Percentiles rank a stretch among this genome's conserved stretches.
These are phyloP conservation scores for Zootoca vivipara DNA, from an alignment of 2,113 vertebrate genomes.

Conservation along the genomic window DNA sequence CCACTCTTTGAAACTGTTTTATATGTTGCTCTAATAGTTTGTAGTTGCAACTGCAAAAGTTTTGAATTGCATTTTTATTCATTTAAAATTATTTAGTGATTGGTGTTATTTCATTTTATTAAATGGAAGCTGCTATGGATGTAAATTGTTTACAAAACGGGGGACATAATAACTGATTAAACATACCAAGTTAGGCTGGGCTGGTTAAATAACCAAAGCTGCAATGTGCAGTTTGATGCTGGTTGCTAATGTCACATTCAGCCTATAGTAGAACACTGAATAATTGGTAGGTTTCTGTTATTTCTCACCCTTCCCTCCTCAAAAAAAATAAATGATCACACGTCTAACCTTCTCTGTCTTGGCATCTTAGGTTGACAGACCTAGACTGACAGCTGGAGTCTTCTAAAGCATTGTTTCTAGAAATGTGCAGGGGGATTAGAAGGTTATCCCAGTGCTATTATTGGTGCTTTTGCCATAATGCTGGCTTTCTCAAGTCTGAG, in stretches of 20 bases:
- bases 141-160: no score
- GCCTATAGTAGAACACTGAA: background rate
- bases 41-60: background rate
- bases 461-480: background rate
- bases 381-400: background rate
- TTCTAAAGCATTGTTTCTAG: background rate
- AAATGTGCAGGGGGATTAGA: constrained; percentile 11
- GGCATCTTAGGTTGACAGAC: background rate
- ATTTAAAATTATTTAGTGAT: background rate
- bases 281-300: background rate
- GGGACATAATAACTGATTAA: background rate
- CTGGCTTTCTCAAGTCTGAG: constrained; percentile 2
- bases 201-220: background rate
- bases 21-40: background rate
- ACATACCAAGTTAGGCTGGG: background rate
- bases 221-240: background rate
- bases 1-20: background rate
- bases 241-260: background rate
- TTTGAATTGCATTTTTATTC: background rate
- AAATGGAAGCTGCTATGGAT: background rate
- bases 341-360: background rate
- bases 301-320: background rate
- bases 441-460: background rate
- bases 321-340: background rate
- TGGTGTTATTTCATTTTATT: background rate